Evolutionary conservation across 2,888 invertebrate species (phyloP), one percentile per base, ranked within the genome.

Genomic region (Tethea ocularis): DNA sequence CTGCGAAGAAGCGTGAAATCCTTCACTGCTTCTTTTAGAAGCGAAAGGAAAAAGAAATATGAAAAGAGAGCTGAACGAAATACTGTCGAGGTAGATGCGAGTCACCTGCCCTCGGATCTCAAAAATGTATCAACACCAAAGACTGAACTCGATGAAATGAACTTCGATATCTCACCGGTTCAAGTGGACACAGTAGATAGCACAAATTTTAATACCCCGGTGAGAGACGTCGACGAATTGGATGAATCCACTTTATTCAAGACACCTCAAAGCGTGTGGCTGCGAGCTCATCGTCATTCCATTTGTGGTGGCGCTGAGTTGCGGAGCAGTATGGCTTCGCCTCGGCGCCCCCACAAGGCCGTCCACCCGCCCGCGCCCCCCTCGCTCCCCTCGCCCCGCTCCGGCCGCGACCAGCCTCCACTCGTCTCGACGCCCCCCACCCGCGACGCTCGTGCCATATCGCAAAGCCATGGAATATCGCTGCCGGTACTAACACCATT

Each of bases 401-500:
- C 78, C 82, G 78, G 81, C 78, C 85, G 82, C 82, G 82, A 84
- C 83, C 85, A 71, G 84, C 83, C 82, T 86, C 84, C 78, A 83
- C 84, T 83, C 81, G 85, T 84, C 82, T 77, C 86, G 87, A 80
- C 87, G 83, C 85, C 85, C 74, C 86, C 87, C 85, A 83, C 75
- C 87, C 88, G 87, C 79, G 91, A 89, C 85, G 89, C 82, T 82
- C 89, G 88, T 86, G 86, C 89, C 90, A 89, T 89, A 80, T 87
- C 88, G 85, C 91, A 89, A 90, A 89, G 90, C 92, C 91, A 91
- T 88, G 91, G 92, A 91, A 85, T 90, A 87, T 91, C 87, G 91
- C 91, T 91, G 85, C 93, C 94, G 94, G 94, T 94, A 94, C 92
- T 93, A 93, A 93, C 93, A 86, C 87, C 89, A 92, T 92, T 92